phyloP scores from a whole-genome alignment of 2,113 vertebrate genomes.

The Pongo pygmaeus region DNA sequence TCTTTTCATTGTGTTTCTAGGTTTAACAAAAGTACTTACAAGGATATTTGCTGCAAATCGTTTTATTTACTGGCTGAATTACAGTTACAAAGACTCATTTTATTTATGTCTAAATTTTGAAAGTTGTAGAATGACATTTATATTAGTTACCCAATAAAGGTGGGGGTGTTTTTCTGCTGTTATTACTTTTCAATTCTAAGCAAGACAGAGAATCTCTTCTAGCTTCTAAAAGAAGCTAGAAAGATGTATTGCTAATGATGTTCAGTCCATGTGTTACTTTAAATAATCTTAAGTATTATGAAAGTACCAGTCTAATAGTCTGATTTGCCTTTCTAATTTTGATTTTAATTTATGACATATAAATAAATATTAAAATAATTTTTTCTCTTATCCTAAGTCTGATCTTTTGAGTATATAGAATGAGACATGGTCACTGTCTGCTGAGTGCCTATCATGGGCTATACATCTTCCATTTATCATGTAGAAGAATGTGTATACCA shows the following conservation, averaged over 20 bases:
- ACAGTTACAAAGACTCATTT: neutral
- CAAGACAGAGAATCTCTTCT: neutral
- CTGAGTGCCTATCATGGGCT: neutral
- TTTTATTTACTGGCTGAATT: neutral
- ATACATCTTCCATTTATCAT: neutral
- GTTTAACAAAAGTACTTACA: neutral
- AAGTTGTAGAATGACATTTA: neutral
- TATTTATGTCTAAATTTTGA: neutral
- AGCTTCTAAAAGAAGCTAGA: neutral
- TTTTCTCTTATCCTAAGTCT: neutral
- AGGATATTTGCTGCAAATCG: neutral
- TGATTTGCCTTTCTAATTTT: neutral
- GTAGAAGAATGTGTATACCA: neutral
- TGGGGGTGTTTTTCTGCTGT: neutral
- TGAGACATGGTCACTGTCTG: too few species aligned
- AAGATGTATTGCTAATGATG: neutral
- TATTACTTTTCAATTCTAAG: neutral
- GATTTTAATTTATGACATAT: neutral
- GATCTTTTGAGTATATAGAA: too few species aligned
- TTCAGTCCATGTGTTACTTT: neutral
- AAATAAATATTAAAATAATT: neutral
- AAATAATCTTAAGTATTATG: neutral
- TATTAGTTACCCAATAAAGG: neutral
- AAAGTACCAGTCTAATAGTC: neutral
- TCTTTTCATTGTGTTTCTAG: neutral